A percentile compares a stretch with the other conserved stretches of the same genome.
Conservation (phyloP, 2,888 invertebrate species). For the Lapara coniferarum region DNA sequence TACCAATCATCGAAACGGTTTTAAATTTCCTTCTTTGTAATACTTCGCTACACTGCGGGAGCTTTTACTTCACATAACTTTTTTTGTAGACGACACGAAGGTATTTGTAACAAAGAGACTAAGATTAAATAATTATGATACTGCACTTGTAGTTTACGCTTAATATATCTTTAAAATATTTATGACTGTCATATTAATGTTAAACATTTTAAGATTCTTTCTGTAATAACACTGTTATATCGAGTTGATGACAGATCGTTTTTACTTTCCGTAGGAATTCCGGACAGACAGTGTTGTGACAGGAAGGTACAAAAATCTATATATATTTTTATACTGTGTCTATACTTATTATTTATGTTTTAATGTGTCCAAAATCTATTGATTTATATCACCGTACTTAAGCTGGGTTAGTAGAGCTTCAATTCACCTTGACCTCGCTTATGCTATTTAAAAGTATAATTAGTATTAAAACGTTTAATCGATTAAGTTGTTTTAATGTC, state of each 20-base stretch:
- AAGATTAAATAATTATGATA: background rate
- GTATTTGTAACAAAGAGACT: background rate
- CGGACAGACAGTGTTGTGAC: no score
- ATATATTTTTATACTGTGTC: no score
- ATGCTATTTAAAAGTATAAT: slow-evolving; percentile 37
- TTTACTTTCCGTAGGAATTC: no score
- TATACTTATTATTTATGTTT: background rate
- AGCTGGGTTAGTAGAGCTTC: slow-evolving; percentile 45
- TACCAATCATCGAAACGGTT: background rate
- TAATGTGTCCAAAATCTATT: background rate
- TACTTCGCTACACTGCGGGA: background rate
- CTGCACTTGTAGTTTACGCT: background rate
- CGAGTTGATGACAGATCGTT: background rate
- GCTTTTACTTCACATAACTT: background rate
- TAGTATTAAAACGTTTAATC: slow-evolving; percentile 19
- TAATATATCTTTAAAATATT: no score
- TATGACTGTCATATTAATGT: no score
- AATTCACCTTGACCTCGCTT: slow-evolving; percentile 63
- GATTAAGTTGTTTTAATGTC: slow-evolving; percentile 10
- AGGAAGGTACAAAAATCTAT: background rate
- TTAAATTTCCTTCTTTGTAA: background rate
- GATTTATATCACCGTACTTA: background rate
- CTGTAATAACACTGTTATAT: background rate
- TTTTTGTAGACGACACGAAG: background rate
- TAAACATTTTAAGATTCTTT: background rate